phyloP scores from a whole-genome alignment of 2,888 invertebrate genomes.

The Dastarcus helophoroides region DNA sequence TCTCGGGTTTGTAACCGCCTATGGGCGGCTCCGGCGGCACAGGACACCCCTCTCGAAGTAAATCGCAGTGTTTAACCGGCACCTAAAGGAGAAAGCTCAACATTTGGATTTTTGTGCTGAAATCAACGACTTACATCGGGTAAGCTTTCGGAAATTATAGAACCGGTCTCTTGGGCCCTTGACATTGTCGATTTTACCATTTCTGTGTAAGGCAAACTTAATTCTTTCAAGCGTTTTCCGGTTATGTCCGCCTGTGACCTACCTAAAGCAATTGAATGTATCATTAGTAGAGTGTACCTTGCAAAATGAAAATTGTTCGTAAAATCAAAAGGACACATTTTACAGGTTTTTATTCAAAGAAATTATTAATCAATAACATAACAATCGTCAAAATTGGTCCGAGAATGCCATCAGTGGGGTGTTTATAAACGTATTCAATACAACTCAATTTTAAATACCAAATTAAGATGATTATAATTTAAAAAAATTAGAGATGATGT shows the following conservation, averaged over 20 bases:
- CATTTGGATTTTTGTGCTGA: not conserved
- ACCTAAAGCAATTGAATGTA: too few species aligned
- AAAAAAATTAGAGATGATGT: too few species aligned
- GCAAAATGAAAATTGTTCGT: too few species aligned
- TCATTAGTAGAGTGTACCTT: too few species aligned
- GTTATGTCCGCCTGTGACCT: slow-evolving; percentile 75
- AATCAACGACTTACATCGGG: slow-evolving; percentile 29
- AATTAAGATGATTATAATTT: too few species aligned
- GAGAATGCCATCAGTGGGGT: too few species aligned
- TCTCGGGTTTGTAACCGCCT: slow-evolving; percentile 78
- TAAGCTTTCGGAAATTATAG: slow-evolving; percentile 64
- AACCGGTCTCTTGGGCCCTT: slow-evolving; percentile 83
- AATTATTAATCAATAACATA: too few species aligned
- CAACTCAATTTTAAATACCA: too few species aligned
- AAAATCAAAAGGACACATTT: too few species aligned
- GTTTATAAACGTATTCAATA: too few species aligned
- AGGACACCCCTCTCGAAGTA: slow-evolving; percentile 88
- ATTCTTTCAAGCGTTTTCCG: slow-evolving; percentile 65
- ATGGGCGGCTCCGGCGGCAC: slow-evolving; percentile 88
- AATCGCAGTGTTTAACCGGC: slow-evolving; percentile 54
- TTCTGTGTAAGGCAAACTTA: slow-evolving; percentile 67
- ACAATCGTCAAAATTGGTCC: too few species aligned
- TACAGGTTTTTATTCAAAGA: too few species aligned
- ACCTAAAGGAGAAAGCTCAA: slow-evolving; percentile 16
- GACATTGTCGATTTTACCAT: slow-evolving; percentile 87